Base-by-base conservation (phyloP, 1,140 invertebrate species). In the Heliconius melpomene region DNA sequence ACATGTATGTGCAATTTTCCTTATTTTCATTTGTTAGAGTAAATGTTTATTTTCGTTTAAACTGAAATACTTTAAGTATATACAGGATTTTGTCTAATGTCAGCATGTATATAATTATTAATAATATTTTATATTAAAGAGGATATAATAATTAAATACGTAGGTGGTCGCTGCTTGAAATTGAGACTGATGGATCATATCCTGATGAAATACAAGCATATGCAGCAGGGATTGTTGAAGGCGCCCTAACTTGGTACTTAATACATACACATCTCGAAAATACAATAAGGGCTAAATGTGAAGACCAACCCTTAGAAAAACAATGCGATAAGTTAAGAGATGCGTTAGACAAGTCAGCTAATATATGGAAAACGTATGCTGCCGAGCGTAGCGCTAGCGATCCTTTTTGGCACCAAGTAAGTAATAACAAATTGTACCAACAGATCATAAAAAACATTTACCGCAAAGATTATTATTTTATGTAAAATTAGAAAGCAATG, bases 221-320 rank as follows among this genome's bases (percentile, higher is more conserved):
- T 89, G 97, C 97, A 2, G 98, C 98, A n/a, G 98, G 98, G 11
- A 95, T 98, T n/a, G 94, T 98, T 1, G 98, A 99, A 93, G 98
- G 98, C 0, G 96, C 96, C 40, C 89, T 98, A 1, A 98, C 97
- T 6, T 97, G 97, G 96, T 96, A 97, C 83, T 94, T 98, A 38
- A 98, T 98, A 75, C 96, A 97, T 88, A 96, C 96, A 86, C 97
- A 98, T 89, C 97, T 97, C 95, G 94, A 96, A 81, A 96, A 98
- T 87, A 98, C 97, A 1, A 95, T 98, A 32, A 94, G 96, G 66
- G 94, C 95, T 2, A 96, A 96, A 80, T 98, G 98, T 87, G 94
- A 96, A 2, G 95, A 95, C 18, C 95, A 96, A 83, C 89, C 96
- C 80, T 86, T 96, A n/a, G 90, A 95, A 16, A 96, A 97, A 38